phyloP scores from a whole-genome alignment of 2,113 vertebrate genomes.

The Perca flavescens region DNA sequence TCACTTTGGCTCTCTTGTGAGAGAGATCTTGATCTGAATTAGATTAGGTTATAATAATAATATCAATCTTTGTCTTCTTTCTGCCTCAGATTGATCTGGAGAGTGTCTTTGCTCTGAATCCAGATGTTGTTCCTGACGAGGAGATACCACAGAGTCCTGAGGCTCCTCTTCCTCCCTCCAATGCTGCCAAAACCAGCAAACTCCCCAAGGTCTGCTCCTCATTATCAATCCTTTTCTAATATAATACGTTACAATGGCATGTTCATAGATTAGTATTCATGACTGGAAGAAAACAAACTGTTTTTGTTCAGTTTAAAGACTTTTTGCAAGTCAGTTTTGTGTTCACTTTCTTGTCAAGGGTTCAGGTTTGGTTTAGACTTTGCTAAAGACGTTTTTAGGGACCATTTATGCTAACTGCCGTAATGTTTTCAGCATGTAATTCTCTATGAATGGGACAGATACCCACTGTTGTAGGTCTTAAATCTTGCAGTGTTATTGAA shows the following conservation, averaged over 20 bases:
- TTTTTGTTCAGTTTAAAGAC: too few relatives aligned
- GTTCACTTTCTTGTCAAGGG: too few relatives aligned
- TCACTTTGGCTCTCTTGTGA: neutral
- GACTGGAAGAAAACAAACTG: too few relatives aligned
- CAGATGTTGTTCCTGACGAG: constrained; percentile 92
- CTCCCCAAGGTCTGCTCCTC: constrained; percentile 90
- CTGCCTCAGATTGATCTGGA: constrained; percentile 88
- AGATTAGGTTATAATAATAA: neutral
- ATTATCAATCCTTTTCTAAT: neutral
- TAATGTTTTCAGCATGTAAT: neutral
- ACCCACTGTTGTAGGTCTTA: neutral
- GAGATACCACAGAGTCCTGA: constrained; percentile 91
- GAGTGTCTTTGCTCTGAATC: constrained; percentile 96
- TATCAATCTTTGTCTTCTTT: neutral
- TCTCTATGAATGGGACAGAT: neutral
- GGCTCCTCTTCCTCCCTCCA: constrained; percentile 87
- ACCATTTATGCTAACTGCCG: neutral
- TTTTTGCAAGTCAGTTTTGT: too few relatives aligned
- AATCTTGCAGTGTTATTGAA: neutral
- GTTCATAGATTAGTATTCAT: neutral
- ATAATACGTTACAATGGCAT: neutral
- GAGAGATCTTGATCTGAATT: neutral
- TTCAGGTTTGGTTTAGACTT: too few relatives aligned
- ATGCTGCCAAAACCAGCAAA: constrained; percentile 91
- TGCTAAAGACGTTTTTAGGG: too few relatives aligned